These are phyloP conservation scores for Catonia carolina DNA, from an alignment of 2,888 invertebrate species.

Conservation along the genomic window DNA sequence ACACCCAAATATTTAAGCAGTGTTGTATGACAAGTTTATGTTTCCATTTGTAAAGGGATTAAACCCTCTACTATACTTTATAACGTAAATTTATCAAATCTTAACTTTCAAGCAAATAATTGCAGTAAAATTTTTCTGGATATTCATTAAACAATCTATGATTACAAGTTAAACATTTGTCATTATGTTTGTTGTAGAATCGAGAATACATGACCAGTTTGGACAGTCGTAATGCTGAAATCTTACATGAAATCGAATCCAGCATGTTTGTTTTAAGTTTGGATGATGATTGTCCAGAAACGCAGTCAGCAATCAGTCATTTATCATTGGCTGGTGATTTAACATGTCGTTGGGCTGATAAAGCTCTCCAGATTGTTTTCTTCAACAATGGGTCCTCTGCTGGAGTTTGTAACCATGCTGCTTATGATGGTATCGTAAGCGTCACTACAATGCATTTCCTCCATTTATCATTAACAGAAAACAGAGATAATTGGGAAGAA, in stretches of 20 bases:
- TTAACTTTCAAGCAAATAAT: too few species aligned
- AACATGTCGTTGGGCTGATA: slow-evolving; percentile 54
- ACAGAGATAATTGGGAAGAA: slow-evolving; percentile 25
- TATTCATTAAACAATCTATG: too few species aligned
- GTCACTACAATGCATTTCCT: slow-evolving; percentile 40
- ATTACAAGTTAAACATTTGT: too few species aligned
- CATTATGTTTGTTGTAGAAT: slow-evolving; percentile 40
- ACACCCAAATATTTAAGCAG: too few species aligned
- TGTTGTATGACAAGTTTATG: too few species aligned
- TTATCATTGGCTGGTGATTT: slow-evolving; percentile 46
- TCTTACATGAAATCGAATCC: slow-evolving; percentile 43
- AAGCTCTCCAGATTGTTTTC: slow-evolving; percentile 45
- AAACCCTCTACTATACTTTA: too few species aligned
- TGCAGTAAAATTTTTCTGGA: too few species aligned
- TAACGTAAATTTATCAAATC: too few species aligned
- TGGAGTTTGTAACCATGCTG: slow-evolving; percentile 48
- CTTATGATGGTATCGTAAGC: slow-evolving; percentile 45
- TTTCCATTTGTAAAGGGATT: too few species aligned
- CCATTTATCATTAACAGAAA: slow-evolving; percentile 34
- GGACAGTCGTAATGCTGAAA: slow-evolving; percentile 40
- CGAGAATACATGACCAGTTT: slow-evolving; percentile 42
- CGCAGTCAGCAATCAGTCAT: slow-evolving; percentile 42
- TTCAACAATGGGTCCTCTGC: slow-evolving; percentile 49
- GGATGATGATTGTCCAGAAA: slow-evolving; percentile 40
- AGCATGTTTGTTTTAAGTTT: slow-evolving; percentile 41